Evolutionary conservation across 2,113 vertebrate species (phyloP), one percentile per base, ranked within the genome.

Genomic region (Nibea albiflora): DNA sequence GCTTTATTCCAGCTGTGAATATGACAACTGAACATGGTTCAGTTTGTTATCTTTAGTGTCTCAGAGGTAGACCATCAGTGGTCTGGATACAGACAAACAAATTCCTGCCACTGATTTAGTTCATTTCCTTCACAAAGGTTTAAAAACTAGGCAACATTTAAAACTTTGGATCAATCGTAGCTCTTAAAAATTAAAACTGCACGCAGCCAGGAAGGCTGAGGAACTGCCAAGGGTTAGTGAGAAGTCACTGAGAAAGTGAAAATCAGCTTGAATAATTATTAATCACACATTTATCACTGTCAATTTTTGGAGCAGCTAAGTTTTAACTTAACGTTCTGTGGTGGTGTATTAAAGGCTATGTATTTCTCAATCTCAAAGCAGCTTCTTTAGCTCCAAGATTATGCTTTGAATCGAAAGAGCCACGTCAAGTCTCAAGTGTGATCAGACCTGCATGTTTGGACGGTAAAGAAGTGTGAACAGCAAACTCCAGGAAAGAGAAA

Each of bases 21-120:
- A 11, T 42, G 71, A 79, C 64, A 61, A 52, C 5, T 44, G 12
- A 76, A 81, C 42, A 9, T 6, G 75, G 5, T 54, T 76, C 61
- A 35, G 11, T 70, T 58, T 73, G 71, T 52, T 3, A 72, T 24
- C 46, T 61, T 72, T 15, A 26, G 44, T 28, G 49, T 50, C 54
- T 60, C n/a, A 57, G 20, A 52, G 4, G 19, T 1, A 60, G 15
- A 12, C 10, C 53, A 12, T 58, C 19, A 64, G 26, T 11, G 11
- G 1, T 5, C 19, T 56, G 4, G 17, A 35, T 49, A 54, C 5
- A 15, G 15, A 52, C 22, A 63, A 52, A 58, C 39, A 54, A n/a
- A 49, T 70, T 49, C 22, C 44, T 68, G 20, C 5, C 15, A 22
- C 44, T 67, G 60, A 78, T 81, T 28, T 28, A 44, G 2, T 61